A percentile compares a stretch with the other conserved stretches of the same genome.
Evolutionary conservation across 2,797 vertebrate species (phyloP).

Genomic region (Pempheris klunzingeri): DNA sequence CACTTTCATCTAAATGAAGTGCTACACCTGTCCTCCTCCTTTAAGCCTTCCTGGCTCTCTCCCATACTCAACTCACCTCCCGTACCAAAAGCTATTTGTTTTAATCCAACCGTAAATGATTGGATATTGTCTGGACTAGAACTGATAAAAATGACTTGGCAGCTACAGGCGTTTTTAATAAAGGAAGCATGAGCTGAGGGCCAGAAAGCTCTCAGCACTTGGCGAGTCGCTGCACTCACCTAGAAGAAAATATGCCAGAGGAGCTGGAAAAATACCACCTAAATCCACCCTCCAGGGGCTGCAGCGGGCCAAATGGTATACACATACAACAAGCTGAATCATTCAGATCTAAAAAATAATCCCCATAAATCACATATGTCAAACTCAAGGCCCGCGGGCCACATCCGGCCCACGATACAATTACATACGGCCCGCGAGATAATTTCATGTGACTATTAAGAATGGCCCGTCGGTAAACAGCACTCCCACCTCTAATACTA

Average conservation of each 20-base stretch:
- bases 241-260: slow-evolving; percentile 57
- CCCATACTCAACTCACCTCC: slow-evolving; percentile 23
- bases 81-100: slow-evolving; percentile 32
- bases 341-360: slow-evolving; percentile 13
- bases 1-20: slow-evolving; percentile 13
- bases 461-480: too few species aligned
- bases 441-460: too few species aligned
- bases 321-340: slow-evolving; percentile 39
- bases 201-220: slow-evolving; percentile 66
- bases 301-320: slow-evolving; percentile 41
- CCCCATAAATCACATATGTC: too few species aligned
- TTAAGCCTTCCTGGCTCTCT: slow-evolving; percentile 3
- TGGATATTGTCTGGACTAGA: slow-evolving; percentile 52
- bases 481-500: too few species aligned
- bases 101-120: slow-evolving; percentile 53
- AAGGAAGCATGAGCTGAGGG: slow-evolving; percentile 42
- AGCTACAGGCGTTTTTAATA: slow-evolving; percentile 54
- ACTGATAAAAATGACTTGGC: slow-evolving; percentile 64
- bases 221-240: slow-evolving; percentile 55
- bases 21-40: slow-evolving; percentile 31
- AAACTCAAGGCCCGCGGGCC: too few species aligned
- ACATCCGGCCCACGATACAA: too few species aligned
- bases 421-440: too few species aligned
- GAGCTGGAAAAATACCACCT: slow-evolving; percentile 60
- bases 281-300: slow-evolving; percentile 38